Percentiles rank a stretch among this genome's conserved stretches.
phyloP scores from a whole-genome alignment of 2,888 invertebrate genomes.

The Eurytoma adleriae region DNA sequence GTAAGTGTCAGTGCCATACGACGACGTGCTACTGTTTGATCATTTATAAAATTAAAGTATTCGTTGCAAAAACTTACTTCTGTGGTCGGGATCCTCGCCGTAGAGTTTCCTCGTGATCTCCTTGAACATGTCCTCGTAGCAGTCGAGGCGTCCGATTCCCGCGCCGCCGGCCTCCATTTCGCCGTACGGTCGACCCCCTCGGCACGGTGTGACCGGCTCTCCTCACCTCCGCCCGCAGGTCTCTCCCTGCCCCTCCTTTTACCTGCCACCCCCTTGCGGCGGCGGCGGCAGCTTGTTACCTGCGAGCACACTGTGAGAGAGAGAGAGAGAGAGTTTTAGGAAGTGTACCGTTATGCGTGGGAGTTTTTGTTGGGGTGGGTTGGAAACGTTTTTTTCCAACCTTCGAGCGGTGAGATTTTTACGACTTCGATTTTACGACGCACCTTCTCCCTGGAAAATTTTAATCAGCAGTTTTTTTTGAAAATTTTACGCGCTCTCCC shows the following conservation, averaged over 20 bases:
- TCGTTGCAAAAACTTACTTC: constrained; percentile 64
- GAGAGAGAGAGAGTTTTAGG: constrained; percentile 4
- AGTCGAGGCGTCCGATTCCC: constrained; percentile 76
- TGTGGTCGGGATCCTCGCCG: constrained; percentile 84
- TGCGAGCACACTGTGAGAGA: neutral
- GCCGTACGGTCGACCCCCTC: constrained; percentile 26
- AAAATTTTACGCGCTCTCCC: no score
- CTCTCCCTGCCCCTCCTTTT: neutral
- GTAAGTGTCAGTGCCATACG: no score
- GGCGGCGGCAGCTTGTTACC: constrained; percentile 20
- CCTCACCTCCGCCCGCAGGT: constrained; percentile 46
- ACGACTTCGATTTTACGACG: constrained; percentile 17
- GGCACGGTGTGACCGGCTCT: constrained; percentile 32
- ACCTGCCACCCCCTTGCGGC: neutral
- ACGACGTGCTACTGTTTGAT: neutral
- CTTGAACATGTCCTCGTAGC: constrained; percentile 91
- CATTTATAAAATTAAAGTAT: neutral
- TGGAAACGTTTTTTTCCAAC: neutral
- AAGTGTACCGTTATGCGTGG: neutral
- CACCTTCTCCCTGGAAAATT: constrained; percentile 3
- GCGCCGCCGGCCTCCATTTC: constrained; percentile 70
- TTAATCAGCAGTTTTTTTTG: neutral
- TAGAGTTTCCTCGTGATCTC: constrained; percentile 95
- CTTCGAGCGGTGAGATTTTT: neutral
- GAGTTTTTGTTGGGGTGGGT: no score